Evolutionary conservation across 1,140 invertebrate genomes (phyloP).

Genomic region (Solenopsis invicta): DNA sequence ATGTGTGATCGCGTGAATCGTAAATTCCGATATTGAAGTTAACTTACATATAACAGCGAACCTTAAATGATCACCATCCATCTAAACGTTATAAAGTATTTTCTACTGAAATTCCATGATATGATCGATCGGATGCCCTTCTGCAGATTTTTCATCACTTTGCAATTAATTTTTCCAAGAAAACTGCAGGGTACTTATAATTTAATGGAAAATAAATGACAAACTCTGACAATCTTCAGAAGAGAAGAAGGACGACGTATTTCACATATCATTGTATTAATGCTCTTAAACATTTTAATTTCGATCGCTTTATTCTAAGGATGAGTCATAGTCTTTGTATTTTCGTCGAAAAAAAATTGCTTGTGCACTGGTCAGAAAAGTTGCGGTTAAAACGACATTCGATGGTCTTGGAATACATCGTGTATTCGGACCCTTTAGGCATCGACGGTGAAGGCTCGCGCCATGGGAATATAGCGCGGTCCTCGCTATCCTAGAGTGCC

Average conservation of each 20-base stretch:
- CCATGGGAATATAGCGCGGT: conserved; percentile 69
- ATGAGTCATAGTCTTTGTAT: neutral
- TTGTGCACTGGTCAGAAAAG: neutral
- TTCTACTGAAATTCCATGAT: neutral
- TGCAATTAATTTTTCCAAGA: neutral
- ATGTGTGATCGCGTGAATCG: neutral
- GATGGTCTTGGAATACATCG: neutral
- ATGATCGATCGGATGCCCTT: neutral
- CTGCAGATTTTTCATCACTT: neutral
- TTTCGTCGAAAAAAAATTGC: neutral
- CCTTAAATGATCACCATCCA: conserved; percentile 40
- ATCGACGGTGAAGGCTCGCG: conserved; percentile 17
- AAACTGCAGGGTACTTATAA: neutral
- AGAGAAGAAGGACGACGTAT: neutral
- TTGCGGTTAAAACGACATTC: conserved; percentile 8
- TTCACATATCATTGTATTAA: neutral
- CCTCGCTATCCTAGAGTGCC: conserved; percentile 50
- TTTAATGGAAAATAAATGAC: neutral
- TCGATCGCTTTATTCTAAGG: neutral
- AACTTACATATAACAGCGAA: conserved; percentile 6
- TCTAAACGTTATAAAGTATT: conserved; percentile 54
- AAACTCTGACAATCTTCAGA: neutral
- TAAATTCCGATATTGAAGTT: conserved; percentile 1
- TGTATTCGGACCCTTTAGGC: conserved; percentile 28
- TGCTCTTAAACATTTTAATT: neutral